phyloP scores from a whole-genome alignment of 2,113 vertebrate species.

The Pseudopodoces humilis region DNA sequence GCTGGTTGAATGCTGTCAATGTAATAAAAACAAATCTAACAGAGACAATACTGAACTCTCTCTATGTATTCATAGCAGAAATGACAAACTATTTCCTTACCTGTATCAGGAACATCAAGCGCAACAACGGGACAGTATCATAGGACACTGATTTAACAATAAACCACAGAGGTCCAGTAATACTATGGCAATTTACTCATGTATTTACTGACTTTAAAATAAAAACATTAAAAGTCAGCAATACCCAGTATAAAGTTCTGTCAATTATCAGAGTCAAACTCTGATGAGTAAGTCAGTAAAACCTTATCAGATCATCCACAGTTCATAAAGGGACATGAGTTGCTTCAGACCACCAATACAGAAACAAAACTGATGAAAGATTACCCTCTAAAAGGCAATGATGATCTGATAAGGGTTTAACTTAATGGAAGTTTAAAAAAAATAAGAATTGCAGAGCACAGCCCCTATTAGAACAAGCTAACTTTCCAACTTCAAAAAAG shows the following conservation, averaged over 20 bases:
- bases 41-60: conserved; percentile 79
- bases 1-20: conserved; percentile 79
- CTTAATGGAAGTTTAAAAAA: conserved; percentile 60
- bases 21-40: conserved; percentile 79
- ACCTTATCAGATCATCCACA: conserved; percentile 77
- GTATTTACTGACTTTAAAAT: conserved; percentile 68
- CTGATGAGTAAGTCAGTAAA: conserved; percentile 72
- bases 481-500: conserved; percentile 77
- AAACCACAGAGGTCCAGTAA: conserved; percentile 75
- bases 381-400: conserved; percentile 59
- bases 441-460: conserved; percentile 80
- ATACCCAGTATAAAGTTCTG: conserved; percentile 72
- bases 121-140: conserved; percentile 75
- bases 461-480: conserved; percentile 86
- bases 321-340: conserved; percentile 58
- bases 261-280: conserved; percentile 73
- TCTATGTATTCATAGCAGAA: conserved; percentile 60
- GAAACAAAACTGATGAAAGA: conserved; percentile 62
- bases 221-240: conserved; percentile 74
- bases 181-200: conserved; percentile 73
- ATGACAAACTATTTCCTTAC: conserved; percentile 81
- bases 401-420: conserved; percentile 81
- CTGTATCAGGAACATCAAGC: conserved; percentile 83
- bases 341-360: conserved; percentile 62
- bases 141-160: conserved; percentile 76